A percentile compares a stretch with the other conserved stretches of the same genome.
Conservation (phyloP, 2,888 invertebrate genomes). For the Acrobasis consociella region DNA sequence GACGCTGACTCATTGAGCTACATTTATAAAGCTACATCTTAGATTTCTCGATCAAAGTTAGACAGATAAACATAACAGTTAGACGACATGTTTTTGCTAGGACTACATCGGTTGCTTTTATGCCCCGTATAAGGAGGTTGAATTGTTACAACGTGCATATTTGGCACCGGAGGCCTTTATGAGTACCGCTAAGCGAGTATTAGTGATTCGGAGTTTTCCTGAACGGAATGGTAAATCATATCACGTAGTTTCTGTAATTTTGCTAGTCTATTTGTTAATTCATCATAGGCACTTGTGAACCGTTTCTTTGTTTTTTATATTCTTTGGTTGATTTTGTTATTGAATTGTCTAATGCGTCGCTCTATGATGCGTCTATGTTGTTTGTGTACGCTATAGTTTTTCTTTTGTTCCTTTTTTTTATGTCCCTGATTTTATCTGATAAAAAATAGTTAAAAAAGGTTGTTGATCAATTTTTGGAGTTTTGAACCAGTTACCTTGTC, state of each 20-base stretch:
- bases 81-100: conserved; percentile 38
- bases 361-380: background rate
- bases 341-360: background rate
- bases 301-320: conserved; percentile 16
- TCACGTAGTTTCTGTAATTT: conserved; percentile 21
- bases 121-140: conserved; percentile 66
- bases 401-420: background rate
- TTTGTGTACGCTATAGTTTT: background rate
- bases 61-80: conserved; percentile 42
- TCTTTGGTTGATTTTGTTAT: conserved; percentile 2
- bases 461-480: no score
- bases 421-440: background rate
- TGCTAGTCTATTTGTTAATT: conserved; percentile 20
- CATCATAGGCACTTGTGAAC: conserved; percentile 12
- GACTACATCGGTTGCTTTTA: conserved; percentile 60
- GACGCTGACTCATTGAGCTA: no score
- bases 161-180: conserved; percentile 74
- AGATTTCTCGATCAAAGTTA: conserved; percentile 35
- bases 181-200: conserved; percentile 75
- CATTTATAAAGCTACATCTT: no score
- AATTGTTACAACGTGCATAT: conserved; percentile 72
- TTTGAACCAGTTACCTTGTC: no score
- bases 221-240: conserved; percentile 56
- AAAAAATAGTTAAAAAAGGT: no score
- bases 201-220: conserved; percentile 57